A percentile compares a stretch with the other conserved stretches of the same genome.
Conservation (phyloP, 2,888 invertebrate species). For the Scrobipalpa costella region DNA sequence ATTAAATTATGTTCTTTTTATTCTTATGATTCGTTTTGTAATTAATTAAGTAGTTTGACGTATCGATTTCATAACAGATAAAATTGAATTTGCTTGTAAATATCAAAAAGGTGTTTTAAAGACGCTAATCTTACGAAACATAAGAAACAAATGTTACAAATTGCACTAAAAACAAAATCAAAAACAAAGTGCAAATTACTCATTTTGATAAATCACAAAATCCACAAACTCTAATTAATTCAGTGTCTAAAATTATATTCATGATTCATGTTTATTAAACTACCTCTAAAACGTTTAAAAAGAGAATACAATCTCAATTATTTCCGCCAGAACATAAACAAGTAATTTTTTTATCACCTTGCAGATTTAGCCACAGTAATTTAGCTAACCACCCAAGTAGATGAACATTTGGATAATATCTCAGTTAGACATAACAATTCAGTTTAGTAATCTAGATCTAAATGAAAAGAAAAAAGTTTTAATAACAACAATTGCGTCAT, state of each 20-base stretch:
- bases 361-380: neutral
- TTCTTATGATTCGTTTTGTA: too few species aligned
- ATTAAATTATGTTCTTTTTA: too few species aligned
- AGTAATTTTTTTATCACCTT: conserved; percentile 1
- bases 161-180: too few species aligned
- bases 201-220: too few species aligned
- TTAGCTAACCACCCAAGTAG: neutral
- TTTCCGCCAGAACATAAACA: conserved; percentile 12
- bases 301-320: conserved; percentile 8
- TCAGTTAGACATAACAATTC: neutral
- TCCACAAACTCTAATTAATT: neutral
- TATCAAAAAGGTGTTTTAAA: too few species aligned
- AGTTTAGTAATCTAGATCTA: neutral
- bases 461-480: neutral
- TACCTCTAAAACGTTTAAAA: neutral
- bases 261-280: neutral
- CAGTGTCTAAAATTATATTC: neutral
- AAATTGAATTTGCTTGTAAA: too few species aligned
- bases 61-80: too few species aligned
- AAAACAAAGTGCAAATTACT: too few species aligned
- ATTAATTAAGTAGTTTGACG: too few species aligned
- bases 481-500: neutral
- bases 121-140: too few species aligned
- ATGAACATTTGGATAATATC: conserved; percentile 4
- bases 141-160: too few species aligned